A percentile compares a stretch with the other conserved stretches of the same genome.
These are phyloP conservation scores for Stenoptilia bipunctidactyla DNA, from an alignment of 2,888 invertebrate genomes.

Conservation along the genomic window DNA sequence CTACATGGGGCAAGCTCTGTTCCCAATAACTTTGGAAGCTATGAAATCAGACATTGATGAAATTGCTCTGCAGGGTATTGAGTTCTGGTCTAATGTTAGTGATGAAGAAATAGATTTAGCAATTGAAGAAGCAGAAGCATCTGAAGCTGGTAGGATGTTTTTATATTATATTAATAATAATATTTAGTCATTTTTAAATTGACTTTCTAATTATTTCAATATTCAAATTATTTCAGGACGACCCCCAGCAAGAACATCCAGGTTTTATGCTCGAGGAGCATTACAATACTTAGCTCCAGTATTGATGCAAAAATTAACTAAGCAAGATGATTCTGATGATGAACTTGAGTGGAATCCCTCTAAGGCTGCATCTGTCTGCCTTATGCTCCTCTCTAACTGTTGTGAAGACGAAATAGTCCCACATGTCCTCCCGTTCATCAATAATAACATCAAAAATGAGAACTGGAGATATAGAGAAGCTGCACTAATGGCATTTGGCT, in stretches of 20 bases:
- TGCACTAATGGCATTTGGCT: slow-evolving; percentile 98
- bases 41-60: slow-evolving; percentile 98
- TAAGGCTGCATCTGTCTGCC: slow-evolving; percentile 98
- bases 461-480: slow-evolving; percentile 97
- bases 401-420: slow-evolving; percentile 98
- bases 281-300: slow-evolving; percentile 95
- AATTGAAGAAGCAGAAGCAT: slow-evolving; percentile 94
- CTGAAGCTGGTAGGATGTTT: slow-evolving; percentile 75
- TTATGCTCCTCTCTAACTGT: slow-evolving; percentile 97
- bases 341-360: slow-evolving; percentile 99
- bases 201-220: slow-evolving; percentile 1
- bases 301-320: slow-evolving; percentile 92
- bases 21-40: slow-evolving; percentile 97
- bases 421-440: slow-evolving; percentile 95
- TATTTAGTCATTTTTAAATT: slow-evolving; percentile 1
- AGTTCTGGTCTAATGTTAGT: slow-evolving; percentile 99
- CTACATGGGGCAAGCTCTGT: slow-evolving; percentile 98
- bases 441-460: slow-evolving; percentile 90
- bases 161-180: background rate
- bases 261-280: slow-evolving; percentile 98
- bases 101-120: slow-evolving; percentile 98
- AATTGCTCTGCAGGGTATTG: slow-evolving; percentile 97
- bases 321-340: slow-evolving; percentile 97
- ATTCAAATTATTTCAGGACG: slow-evolving; percentile 71
- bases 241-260: slow-evolving; percentile 92